Evolutionary conservation across 2,888 invertebrate genomes (phyloP).

Genomic region (Drosophila merina): DNA sequence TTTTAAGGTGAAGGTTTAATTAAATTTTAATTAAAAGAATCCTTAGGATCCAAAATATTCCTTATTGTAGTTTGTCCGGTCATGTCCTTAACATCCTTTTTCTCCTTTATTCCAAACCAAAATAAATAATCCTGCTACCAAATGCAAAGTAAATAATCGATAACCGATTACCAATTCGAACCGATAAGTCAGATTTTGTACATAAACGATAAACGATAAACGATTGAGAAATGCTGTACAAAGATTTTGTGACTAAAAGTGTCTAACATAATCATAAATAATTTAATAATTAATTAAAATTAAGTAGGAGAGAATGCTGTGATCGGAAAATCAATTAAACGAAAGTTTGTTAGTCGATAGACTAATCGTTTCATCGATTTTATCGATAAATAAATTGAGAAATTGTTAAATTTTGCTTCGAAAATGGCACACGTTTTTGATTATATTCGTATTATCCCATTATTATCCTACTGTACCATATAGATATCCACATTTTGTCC

Average conservation of each 20-base stretch:
- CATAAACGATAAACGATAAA: conserved; percentile 42
- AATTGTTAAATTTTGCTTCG: background rate
- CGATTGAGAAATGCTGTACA: conserved; percentile 46
- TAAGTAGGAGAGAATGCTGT: conserved; percentile 38
- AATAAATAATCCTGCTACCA: conserved; percentile 15
- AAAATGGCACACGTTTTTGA: conserved; percentile 12
- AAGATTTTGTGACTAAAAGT: conserved; percentile 65
- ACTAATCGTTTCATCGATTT: conserved; percentile 1
- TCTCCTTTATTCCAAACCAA: background rate
- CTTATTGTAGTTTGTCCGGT: conserved; percentile 9
- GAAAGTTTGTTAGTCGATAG: background rate
- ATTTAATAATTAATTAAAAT: conserved; percentile 5
- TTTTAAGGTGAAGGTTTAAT: conserved; percentile 27
- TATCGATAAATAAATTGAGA: conserved; percentile 16
- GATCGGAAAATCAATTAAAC: conserved; percentile 11
- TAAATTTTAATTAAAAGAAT: background rate
- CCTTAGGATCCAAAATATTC: background rate
- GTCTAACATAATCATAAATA: conserved; percentile 39
- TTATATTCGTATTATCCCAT: conserved; percentile 24
- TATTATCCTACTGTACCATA: conserved; percentile 38
- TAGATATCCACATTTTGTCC: conserved; percentile 27
- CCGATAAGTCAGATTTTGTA: conserved; percentile 42
- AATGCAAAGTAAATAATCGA: conserved; percentile 27
- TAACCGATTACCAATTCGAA: conserved; percentile 3
- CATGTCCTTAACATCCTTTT: background rate